Conservation (phyloP, 2,797 vertebrate genomes). For the Paguma larvata region DNA sequence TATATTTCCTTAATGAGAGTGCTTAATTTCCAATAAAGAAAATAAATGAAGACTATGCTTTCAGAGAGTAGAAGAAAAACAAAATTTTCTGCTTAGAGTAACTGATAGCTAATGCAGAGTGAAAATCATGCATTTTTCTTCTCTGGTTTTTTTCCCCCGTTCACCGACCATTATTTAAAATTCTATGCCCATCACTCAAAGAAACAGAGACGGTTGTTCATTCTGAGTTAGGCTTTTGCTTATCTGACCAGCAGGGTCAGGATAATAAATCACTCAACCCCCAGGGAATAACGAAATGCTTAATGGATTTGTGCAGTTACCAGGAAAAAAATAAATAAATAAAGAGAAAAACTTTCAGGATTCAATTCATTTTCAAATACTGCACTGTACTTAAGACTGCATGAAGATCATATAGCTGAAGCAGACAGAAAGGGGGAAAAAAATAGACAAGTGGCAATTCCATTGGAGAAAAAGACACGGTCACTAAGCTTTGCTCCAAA, state of each 20-base stretch:
- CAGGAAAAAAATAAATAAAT: not conserved
- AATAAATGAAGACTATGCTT: conserved; percentile 68
- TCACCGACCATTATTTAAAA: conserved; percentile 76
- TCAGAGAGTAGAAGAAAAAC: conserved; percentile 16
- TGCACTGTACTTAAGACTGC: not conserved
- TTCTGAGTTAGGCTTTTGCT: conserved; percentile 68
- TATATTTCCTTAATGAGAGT: conserved; percentile 55
- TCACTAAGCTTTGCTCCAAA: not conserved
- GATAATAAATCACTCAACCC: conserved; percentile 80
- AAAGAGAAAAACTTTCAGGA: conserved; percentile 52
- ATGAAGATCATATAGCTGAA: not conserved
- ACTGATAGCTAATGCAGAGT: not conserved
- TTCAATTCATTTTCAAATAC: conserved; percentile 50
- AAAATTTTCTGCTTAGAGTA: conserved; percentile 9
- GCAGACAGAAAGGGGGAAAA: not conserved
- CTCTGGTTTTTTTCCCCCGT: conserved; percentile 59
- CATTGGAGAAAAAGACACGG: not conserved
- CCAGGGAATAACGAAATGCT: conserved; percentile 71
- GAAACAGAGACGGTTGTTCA: conserved; percentile 47
- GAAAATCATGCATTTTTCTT: conserved; percentile 60
- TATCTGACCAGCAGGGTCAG: conserved; percentile 73
- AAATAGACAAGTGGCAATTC: not conserved
- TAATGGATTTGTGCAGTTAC: conserved; percentile 71
- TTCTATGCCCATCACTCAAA: conserved; percentile 69
- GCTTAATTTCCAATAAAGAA: conserved; percentile 61